phyloP scores from a whole-genome alignment of 2,888 invertebrate genomes.

The Metacarcinus magister region DNA sequence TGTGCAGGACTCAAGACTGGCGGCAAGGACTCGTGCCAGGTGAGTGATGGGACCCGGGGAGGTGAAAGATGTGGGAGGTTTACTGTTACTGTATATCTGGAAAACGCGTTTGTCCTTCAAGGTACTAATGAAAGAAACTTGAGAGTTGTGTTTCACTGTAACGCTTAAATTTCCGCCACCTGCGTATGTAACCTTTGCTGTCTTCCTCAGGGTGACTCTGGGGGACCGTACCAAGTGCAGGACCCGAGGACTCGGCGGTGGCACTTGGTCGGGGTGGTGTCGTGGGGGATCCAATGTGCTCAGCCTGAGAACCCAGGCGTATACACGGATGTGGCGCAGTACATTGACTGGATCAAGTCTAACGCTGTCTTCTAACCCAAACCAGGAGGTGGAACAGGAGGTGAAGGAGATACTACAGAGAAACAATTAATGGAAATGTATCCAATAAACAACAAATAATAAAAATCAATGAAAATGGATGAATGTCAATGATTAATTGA shows the following conservation, averaged over 20 bases:
- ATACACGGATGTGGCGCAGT: constrained; percentile 78
- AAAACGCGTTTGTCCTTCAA: neutral
- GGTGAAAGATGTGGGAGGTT: neutral
- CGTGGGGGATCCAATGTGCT: constrained; percentile 82
- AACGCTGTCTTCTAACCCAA: constrained; percentile 42
- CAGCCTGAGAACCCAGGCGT: constrained; percentile 77
- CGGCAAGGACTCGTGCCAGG: constrained; percentile 94
- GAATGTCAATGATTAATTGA: neutral
- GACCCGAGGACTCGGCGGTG: constrained; percentile 65
- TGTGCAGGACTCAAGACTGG: constrained; percentile 91
- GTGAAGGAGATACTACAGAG: neutral
- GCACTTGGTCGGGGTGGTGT: constrained; percentile 80
- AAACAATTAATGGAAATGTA: neutral
- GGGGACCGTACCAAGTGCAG: constrained; percentile 79
- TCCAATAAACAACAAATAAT: neutral
- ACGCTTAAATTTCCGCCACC: neutral
- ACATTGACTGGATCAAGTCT: constrained; percentile 81
- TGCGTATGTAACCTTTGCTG: neutral
- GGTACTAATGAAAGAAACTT: neutral
- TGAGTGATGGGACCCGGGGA: constrained; percentile 84
- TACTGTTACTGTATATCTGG: neutral
- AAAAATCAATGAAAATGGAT: neutral
- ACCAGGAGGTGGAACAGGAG: neutral
- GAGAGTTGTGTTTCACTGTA: neutral
- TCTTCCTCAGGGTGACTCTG: constrained; percentile 80